Evolutionary conservation across 2,797 vertebrate species (phyloP).

Genomic region (Enteromius viviparus): DNA sequence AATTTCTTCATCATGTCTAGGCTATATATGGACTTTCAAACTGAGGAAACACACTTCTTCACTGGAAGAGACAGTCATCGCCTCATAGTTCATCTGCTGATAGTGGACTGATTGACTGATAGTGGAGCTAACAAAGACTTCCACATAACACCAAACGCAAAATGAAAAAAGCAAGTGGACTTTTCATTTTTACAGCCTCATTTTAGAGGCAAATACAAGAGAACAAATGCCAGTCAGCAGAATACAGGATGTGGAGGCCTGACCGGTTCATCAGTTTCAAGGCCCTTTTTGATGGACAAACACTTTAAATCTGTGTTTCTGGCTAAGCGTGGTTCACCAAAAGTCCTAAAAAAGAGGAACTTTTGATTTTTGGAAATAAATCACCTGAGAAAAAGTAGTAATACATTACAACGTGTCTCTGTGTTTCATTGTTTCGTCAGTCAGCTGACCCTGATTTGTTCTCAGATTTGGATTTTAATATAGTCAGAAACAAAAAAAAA

Average conservation of each 20-base stretch:
- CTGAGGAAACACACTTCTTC: conserved; percentile 38
- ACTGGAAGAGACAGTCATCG: neutral
- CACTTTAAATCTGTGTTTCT: neutral
- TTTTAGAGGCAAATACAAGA: conserved; percentile 17
- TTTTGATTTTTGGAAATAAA: conserved; percentile 20
- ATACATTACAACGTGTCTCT: neutral
- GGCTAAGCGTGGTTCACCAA: neutral
- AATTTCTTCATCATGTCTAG: conserved; percentile 37
- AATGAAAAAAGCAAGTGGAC: neutral
- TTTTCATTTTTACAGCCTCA: conserved; percentile 13
- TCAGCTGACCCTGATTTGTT: neutral
- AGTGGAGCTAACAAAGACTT: neutral
- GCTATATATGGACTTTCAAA: conserved; percentile 63
- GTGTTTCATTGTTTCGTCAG: neutral
- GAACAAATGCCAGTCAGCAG: neutral
- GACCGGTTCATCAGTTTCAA: neutral
- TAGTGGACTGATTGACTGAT: neutral
- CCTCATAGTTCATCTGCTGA: neutral
- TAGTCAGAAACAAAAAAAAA: neutral
- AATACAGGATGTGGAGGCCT: neutral
- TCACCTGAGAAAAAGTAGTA: neutral
- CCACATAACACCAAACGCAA: neutral
- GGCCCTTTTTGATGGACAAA: neutral
- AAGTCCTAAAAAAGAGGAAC: neutral
- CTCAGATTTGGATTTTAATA: neutral